A percentile compares a stretch with the other conserved stretches of the same genome.
These are phyloP conservation scores for Peromyscus attwateri DNA, from an alignment of 2,797 vertebrate species.

Conservation along the genomic window DNA sequence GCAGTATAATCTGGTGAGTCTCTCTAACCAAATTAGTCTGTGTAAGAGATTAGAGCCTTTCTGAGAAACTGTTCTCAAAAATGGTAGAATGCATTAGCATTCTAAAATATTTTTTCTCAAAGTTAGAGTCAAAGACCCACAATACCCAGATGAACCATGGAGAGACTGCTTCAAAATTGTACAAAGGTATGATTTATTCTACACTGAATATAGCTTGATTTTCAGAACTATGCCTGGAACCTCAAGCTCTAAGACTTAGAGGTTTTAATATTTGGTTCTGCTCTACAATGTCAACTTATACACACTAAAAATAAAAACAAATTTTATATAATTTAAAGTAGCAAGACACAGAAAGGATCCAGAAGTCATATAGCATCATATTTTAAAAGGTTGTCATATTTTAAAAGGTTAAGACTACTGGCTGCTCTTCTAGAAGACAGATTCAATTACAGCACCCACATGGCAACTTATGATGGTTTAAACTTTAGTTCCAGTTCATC, in stretches of 20 bases:
- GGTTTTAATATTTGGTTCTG: not conserved
- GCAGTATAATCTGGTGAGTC: not conserved
- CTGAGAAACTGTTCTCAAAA: not conserved
- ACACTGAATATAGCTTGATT: not conserved
- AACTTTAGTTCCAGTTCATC: not conserved
- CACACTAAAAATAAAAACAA: not conserved
- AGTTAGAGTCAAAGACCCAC: not conserved
- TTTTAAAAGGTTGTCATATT: slow-evolving; percentile 20
- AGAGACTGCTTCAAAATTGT: not conserved
- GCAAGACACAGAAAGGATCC: not conserved
- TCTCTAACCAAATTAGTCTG: not conserved
- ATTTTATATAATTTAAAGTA: not conserved
- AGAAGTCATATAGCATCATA: not conserved
- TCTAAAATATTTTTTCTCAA: not conserved
- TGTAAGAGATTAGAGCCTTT: slow-evolving; percentile 30
- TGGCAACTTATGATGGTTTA: not conserved
- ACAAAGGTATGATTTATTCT: not conserved
- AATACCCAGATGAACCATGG: not conserved
- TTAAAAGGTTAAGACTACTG: not conserved
- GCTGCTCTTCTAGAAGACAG: not conserved
- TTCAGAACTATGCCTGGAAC: not conserved
- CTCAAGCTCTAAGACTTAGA: not conserved
- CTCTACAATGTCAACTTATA: not conserved
- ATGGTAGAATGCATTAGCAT: not conserved
- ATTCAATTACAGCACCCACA: not conserved